Evolutionary conservation across 2,113 vertebrate genomes (phyloP).

Genomic region (Pelecanus crispus): DNA sequence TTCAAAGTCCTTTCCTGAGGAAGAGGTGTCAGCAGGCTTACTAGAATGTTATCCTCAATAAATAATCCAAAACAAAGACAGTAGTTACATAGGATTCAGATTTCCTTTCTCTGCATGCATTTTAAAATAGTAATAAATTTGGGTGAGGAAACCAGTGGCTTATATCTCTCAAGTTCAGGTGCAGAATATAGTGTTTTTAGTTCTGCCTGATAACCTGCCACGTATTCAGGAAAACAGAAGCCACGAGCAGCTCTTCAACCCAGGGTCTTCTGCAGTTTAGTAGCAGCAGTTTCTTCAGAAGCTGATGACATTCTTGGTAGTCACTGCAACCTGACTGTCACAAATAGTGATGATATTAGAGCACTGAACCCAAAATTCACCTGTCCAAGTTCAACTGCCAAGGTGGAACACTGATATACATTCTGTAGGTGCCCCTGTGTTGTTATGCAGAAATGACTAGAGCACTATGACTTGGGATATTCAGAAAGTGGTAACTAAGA

Average conservation of each 20-base stretch:
- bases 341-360: background rate
- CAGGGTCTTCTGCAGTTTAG: background rate
- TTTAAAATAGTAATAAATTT: background rate
- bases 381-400: background rate
- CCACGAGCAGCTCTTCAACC: background rate
- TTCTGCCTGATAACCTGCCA: background rate
- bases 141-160: background rate
- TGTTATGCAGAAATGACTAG: background rate
- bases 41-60: background rate
- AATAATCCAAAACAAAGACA: background rate
- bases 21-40: background rate
- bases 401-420: fast-evolving
- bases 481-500: background rate
- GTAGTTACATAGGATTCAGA: background rate
- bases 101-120: background rate
- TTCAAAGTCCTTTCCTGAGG: background rate
- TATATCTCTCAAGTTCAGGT: background rate
- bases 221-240: background rate
- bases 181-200: background rate
- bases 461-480: background rate
- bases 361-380: background rate
- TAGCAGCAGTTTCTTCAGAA: background rate
- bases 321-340: background rate
- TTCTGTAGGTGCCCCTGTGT: background rate
- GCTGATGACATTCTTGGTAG: background rate